These are phyloP conservation scores for Muscidifurax raptorellus DNA, from an alignment of 1,140 invertebrate species.

Conservation along the genomic window DNA sequence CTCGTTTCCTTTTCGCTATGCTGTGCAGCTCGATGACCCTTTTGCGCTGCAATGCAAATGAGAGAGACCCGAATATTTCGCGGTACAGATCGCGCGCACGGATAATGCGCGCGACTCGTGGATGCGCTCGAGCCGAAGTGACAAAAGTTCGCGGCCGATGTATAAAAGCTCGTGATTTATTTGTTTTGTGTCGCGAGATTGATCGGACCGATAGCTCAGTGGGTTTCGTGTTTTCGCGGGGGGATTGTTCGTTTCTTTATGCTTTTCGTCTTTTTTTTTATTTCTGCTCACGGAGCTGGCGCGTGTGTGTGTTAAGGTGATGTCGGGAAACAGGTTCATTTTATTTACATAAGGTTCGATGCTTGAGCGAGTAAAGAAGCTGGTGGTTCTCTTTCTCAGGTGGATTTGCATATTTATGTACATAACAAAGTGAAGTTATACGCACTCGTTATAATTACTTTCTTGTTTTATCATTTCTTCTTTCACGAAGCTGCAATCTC, in stretches of 20 bases:
- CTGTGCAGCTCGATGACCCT: slow-evolving; percentile 49
- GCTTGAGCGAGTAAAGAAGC: not conserved
- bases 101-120: slow-evolving; percentile 3
- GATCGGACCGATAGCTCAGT: slow-evolving; percentile 17
- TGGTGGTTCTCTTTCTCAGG: not conserved
- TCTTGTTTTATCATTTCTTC: not conserved
- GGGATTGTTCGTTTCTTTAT: not conserved
- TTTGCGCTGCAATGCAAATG: slow-evolving; percentile 61
- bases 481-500: not conserved
- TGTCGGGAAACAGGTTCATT: slow-evolving; percentile 19
- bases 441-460: not conserved
- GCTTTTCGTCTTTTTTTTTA: not conserved
- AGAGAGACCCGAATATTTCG: slow-evolving; percentile 56
- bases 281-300: no score
- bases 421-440: not conserved
- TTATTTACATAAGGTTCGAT: slow-evolving; percentile 1
- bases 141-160: slow-evolving; percentile 27
- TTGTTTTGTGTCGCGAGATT: slow-evolving; percentile 24
- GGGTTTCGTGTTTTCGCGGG: not conserved
- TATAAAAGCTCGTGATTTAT: slow-evolving; percentile 26
- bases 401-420: slow-evolving; percentile 8
- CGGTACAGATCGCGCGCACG: not conserved
- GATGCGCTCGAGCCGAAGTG: not conserved
- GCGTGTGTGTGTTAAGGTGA: not conserved
- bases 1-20: not conserved